Percentiles rank a stretch among this genome's conserved stretches.
Evolutionary conservation across 2,888 invertebrate species (phyloP).

Genomic region (Drosophila barbarae): DNA sequence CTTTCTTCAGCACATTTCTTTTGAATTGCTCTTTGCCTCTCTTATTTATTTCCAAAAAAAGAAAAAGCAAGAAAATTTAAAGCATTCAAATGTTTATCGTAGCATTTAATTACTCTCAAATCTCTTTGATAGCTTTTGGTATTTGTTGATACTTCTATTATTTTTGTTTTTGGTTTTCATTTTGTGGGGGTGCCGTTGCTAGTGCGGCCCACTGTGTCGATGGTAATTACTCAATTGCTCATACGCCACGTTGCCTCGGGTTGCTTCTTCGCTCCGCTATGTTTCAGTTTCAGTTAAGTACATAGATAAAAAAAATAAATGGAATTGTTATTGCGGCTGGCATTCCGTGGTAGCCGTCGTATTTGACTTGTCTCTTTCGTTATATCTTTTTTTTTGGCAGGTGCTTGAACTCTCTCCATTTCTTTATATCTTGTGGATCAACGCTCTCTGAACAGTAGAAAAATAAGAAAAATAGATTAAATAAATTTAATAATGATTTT

Average conservation of each 20-base stretch:
- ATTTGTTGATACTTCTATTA: constrained; percentile 49
- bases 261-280: constrained; percentile 11
- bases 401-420: constrained; percentile 61
- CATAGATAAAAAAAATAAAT: constrained; percentile 62
- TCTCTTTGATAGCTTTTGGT: constrained; percentile 62
- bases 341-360: constrained; percentile 18
- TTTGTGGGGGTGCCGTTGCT: constrained; percentile 19
- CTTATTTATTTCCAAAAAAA: constrained; percentile 19
- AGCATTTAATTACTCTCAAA: constrained; percentile 65
- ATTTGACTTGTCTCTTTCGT: constrained; percentile 14
- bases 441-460: constrained; percentile 7
- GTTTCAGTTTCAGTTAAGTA: constrained; percentile 49
- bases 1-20: constrained; percentile 30
- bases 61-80: constrained; percentile 8
- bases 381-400: constrained; percentile 53
- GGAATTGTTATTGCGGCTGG: constrained; percentile 62
- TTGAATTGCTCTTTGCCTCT: constrained; percentile 9
- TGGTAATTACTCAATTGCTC: constrained; percentile 73
- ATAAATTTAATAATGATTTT: not conserved
- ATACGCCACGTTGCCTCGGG: constrained; percentile 54
- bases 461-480: not conserved
- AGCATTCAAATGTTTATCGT: constrained; percentile 61
- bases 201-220: constrained; percentile 47
- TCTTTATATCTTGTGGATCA: constrained; percentile 1
- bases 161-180: constrained; percentile 16